Evolutionary conservation across 1,140 invertebrate genomes (phyloP), one percentile per base, ranked within the genome.

Genomic region (Lepidurus packardi): DNA sequence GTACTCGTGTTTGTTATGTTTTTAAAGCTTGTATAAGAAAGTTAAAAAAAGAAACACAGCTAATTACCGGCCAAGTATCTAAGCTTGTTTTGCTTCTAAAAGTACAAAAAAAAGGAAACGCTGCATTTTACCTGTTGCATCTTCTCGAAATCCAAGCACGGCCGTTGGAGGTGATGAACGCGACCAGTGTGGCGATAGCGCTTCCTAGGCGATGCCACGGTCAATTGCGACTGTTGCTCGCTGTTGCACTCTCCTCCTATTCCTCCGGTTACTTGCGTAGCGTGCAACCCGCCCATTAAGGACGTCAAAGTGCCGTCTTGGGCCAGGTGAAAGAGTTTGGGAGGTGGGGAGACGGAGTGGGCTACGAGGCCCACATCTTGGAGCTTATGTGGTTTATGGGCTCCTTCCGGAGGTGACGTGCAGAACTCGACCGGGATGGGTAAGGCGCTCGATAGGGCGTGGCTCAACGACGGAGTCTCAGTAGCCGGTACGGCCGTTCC

Each of bases 141-240:
- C 89, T 97, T 97, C 87, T 97, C 94, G 85, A 97, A 97, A 88
- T 97, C 94, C 83, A 97, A 89, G 86, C 93, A 94, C 80, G 94
- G 94, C 84, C 94, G 89, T 83, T 92, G 92, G 80, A 90, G 85
- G 82, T 89, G 88, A 73, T 79, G 88, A 89, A 83, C 87, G 90
- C 83, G 87, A 89, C 75, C 73, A 85, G 87, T 86, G 86, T 90
- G 86, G 81, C 81, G 83, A 79, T 82, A 83, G 78, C 81, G 82
- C 85, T 91, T 88, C 81, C 90, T 86, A 81, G 85, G 82, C 81
- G 83, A 83, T 80, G 24, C 77, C 74, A 73, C 73, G 13, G 53
- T 41, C 21, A 47, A 43, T 75, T 47, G 76, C 80, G 74, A n/a
- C 78, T 41, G 75, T 76, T 73, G 75, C 11, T 34, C 44, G 44